Conservation (phyloP, 2,113 vertebrate genomes). For the Drymodes brunneopygia region DNA sequence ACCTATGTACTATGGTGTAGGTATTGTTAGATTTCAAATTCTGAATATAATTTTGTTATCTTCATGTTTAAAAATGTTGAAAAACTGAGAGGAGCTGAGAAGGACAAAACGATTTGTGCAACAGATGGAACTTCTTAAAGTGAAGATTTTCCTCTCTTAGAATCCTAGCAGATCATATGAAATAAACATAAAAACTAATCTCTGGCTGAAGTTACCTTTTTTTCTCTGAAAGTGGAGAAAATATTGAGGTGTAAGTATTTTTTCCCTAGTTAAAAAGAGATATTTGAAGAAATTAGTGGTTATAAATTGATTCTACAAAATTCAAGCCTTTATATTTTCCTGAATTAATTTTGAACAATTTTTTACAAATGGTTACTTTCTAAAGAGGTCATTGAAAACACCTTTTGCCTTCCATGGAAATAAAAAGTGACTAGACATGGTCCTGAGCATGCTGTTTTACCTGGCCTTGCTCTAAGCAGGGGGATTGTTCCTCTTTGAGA, state of each 20-base stretch:
- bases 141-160: background rate
- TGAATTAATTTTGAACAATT: background rate
- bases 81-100: background rate
- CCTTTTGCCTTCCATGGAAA: background rate
- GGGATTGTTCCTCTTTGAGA: rapidly evolving
- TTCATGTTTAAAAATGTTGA: background rate
- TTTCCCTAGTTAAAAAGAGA: background rate
- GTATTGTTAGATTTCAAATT: background rate
- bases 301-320: background rate
- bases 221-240: background rate
- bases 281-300: background rate
- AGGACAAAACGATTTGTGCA: background rate
- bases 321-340: background rate
- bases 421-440: background rate
- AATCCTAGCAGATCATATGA: background rate
- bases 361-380: background rate
- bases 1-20: background rate
- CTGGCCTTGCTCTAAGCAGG: background rate
- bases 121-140: background rate
- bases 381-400: background rate
- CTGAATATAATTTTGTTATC: background rate
- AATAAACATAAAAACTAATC: background rate
- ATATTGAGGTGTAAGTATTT: background rate
- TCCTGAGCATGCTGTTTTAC: background rate
- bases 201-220: background rate